These are phyloP conservation scores for Euplagia quadripunctaria DNA, from an alignment of 2,888 invertebrate species.

Conservation along the genomic window DNA sequence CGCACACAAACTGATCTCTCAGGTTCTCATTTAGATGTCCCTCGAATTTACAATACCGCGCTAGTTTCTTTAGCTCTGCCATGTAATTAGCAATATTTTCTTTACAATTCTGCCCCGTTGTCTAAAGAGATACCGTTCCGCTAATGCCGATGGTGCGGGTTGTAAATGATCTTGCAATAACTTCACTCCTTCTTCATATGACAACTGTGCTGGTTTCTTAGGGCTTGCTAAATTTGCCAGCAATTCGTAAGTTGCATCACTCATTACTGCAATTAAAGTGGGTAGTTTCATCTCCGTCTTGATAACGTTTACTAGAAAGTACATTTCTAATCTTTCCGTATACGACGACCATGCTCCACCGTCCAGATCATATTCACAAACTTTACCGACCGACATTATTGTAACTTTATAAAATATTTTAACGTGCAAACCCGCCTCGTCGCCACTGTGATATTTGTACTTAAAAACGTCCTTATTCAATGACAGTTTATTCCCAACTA, in stretches of 20 bases:
- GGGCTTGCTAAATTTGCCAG: neutral
- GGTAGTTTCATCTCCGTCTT: no score
- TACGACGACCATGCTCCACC: neutral
- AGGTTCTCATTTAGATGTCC: neutral
- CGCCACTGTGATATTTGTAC: neutral
- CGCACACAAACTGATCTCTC: no score
- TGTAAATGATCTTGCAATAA: no score
- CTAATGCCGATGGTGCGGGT: no score
- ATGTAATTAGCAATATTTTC: no score
- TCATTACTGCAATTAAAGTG: no score
- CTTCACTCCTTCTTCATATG: no score
- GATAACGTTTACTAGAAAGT: no score
- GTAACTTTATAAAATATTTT: neutral
- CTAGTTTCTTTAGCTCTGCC: neutral
- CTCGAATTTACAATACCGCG: neutral
- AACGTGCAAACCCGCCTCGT: neutral
- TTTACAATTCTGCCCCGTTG: neutral
- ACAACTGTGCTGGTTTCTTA: neutral
- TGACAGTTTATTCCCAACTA: no score
- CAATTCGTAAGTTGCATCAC: neutral
- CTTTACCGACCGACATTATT: neutral
- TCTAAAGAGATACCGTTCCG: no score
- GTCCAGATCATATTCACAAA: neutral
- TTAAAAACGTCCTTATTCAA: no score
- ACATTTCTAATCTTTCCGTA: neutral